A percentile compares a stretch with the other conserved stretches of the same genome.
These are phyloP conservation scores for Maconellicoccus hirsutus DNA, from an alignment of 1,140 invertebrate genomes.

Conservation along the genomic window DNA sequence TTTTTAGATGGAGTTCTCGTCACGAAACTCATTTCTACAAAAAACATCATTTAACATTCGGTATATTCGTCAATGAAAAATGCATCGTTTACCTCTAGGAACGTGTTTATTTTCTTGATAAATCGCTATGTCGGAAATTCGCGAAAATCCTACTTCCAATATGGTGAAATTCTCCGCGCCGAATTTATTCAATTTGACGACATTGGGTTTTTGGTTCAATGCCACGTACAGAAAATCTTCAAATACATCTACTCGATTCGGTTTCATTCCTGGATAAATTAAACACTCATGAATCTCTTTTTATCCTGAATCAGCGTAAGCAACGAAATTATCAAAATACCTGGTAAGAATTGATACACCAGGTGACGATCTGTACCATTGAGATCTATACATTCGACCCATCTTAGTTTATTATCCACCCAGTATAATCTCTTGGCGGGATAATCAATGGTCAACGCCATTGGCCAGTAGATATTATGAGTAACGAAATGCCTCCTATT, in stretches of 20 bases:
- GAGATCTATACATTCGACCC: conserved; percentile 60
- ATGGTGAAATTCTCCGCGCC: conserved; percentile 42
- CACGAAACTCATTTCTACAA: not conserved
- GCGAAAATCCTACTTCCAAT: conserved; percentile 42
- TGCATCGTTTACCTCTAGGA: not conserved
- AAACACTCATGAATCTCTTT: too few species aligned
- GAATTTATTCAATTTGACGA: conserved; percentile 60
- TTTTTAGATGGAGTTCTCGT: not conserved
- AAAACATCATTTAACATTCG: too few species aligned
- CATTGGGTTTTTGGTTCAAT: conserved; percentile 44
- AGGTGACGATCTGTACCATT: conserved; percentile 56
- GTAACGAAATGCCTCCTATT: conserved; percentile 43
- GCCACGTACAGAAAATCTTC: conserved; percentile 42
- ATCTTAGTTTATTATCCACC: conserved; percentile 58
- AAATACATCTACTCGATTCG: conserved; percentile 58
- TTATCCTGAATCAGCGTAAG: too few species aligned
- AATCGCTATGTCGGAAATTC: conserved; percentile 51
- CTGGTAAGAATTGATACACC: conserved; percentile 41
- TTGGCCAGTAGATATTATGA: conserved; percentile 48
- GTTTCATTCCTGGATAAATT: conserved; percentile 37
- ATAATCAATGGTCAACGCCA: conserved; percentile 56
- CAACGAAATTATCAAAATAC: conserved; percentile 41
- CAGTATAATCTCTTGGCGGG: conserved; percentile 56
- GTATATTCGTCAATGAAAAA: too few species aligned
- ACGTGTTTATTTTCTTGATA: conserved; percentile 51